Evolutionary conservation across 2,888 invertebrate genomes (phyloP).

Genomic region (Ormyrus thymus): DNA sequence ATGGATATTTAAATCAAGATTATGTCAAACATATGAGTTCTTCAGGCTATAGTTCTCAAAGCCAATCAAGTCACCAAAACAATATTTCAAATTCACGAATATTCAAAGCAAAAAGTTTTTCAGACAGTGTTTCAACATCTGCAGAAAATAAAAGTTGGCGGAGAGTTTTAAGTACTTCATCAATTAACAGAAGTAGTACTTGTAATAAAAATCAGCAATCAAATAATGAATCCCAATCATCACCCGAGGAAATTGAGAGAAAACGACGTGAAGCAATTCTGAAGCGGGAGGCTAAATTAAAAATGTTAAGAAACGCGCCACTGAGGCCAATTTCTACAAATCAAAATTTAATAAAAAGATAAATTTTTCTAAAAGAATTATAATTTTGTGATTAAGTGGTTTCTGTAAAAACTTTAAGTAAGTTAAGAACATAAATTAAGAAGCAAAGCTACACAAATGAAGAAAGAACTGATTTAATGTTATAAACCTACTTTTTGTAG

Average conservation of each 20-base stretch:
- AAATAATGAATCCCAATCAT: constrained; percentile 22
- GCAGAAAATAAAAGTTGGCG: constrained; percentile 43
- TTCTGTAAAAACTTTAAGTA: constrained; percentile 30
- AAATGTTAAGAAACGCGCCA: constrained; percentile 21
- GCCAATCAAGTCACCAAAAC: constrained; percentile 28
- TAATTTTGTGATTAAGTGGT: constrained; percentile 21
- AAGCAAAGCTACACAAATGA: constrained; percentile 16
- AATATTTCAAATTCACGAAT: constrained; percentile 15
- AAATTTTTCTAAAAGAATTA: neutral
- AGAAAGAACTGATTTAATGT: constrained; percentile 24
- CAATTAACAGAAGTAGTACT: constrained; percentile 20
- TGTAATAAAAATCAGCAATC: constrained; percentile 12
- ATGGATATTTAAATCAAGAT: constrained; percentile 54
- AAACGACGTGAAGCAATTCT: constrained; percentile 54
- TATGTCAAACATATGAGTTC: constrained; percentile 20
- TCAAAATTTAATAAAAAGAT: constrained; percentile 43
- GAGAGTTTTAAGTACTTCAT: constrained; percentile 43
- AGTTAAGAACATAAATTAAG: constrained; percentile 38
- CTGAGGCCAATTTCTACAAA: constrained; percentile 47
- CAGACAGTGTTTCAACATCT: constrained; percentile 31
- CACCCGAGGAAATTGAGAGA: constrained; percentile 55
- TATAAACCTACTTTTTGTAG: constrained; percentile 50
- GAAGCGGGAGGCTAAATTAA: constrained; percentile 51
- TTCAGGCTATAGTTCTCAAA: constrained; percentile 36
- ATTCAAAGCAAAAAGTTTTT: constrained; percentile 56